Percentiles rank a stretch among this genome's conserved stretches.
phyloP scores from a whole-genome alignment of 92 coral and sea anemone genomes.

The Pocillopora meandrina region DNA sequence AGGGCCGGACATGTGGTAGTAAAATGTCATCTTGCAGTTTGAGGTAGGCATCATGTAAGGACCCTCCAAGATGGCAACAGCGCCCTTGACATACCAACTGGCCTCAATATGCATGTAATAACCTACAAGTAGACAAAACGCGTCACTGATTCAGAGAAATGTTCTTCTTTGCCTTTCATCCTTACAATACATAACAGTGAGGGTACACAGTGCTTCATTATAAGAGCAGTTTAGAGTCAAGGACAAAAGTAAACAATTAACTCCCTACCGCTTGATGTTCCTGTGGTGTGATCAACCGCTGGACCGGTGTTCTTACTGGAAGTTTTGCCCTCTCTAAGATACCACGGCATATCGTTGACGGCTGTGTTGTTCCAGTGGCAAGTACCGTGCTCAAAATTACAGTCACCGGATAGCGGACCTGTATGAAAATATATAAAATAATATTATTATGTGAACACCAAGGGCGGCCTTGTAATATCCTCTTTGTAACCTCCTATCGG shows the following conservation, averaged over 20 bases:
- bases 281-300: conserved; percentile 77
- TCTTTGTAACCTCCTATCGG: too few relatives aligned
- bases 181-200: neutral
- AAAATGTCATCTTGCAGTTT: conserved; percentile 74
- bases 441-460: too few relatives aligned
- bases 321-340: conserved; percentile 75
- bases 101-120: conserved; percentile 93
- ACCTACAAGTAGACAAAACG: conserved; percentile 14
- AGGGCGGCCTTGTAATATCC: neutral
- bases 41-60: conserved; percentile 82
- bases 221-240: too few relatives aligned
- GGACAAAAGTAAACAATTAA: neutral
- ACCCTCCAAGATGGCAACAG: conserved; percentile 83
- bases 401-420: conserved; percentile 76
- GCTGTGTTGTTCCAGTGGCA: conserved; percentile 92
- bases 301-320: conserved; percentile 83
- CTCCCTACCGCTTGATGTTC: conserved; percentile 62
- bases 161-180: neutral
- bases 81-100: conserved; percentile 73
- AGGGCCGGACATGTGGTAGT: conserved; percentile 92
- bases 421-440: neutral
- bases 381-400: conserved; percentile 82
- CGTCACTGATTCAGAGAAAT: neutral
- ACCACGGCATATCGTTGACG: conserved; percentile 92
- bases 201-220: too few relatives aligned